Conservation (phyloP, 1,140 invertebrate species). For the Sitophilus oryzae region DNA sequence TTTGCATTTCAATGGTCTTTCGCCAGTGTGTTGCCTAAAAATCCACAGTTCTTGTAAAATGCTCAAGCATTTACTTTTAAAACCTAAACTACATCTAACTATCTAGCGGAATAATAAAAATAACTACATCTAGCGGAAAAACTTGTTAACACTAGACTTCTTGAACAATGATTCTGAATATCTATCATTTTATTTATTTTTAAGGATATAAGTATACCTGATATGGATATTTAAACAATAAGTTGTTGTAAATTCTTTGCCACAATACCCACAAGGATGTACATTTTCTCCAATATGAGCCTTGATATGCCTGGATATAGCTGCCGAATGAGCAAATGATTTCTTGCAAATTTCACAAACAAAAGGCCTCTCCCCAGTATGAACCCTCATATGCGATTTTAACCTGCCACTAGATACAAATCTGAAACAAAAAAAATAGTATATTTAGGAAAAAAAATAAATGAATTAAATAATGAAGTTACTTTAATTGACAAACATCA, state of each 20-base stretch:
- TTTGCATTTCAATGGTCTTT: constrained; percentile 43
- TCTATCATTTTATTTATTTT: too few relatives aligned
- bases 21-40: constrained; percentile 42
- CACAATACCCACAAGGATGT: constrained; percentile 53
- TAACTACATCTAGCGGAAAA: background rate
- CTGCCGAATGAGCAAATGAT: constrained; percentile 45
- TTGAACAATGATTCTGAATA: too few relatives aligned
- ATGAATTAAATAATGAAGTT: constrained; percentile 20
- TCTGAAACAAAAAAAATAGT: constrained; percentile 12
- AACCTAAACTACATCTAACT: too few relatives aligned
- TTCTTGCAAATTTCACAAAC: constrained; percentile 49
- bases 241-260: constrained; percentile 32
- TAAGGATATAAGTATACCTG: constrained; percentile 28
- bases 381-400: constrained; percentile 41
- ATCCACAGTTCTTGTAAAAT: too few relatives aligned
- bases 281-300: constrained; percentile 57
- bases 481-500: constrained; percentile 28
- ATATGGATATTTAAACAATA: constrained; percentile 45
- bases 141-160: too few relatives aligned
- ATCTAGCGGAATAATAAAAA: background rate
- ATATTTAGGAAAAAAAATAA: background rate
- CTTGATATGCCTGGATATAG: constrained; percentile 51
- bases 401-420: constrained; percentile 30
- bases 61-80: too few relatives aligned
- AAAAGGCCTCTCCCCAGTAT: constrained; percentile 50